Evolutionary conservation across 2,888 invertebrate genomes (phyloP).

Genomic region (Cryptosula pallasiana): DNA sequence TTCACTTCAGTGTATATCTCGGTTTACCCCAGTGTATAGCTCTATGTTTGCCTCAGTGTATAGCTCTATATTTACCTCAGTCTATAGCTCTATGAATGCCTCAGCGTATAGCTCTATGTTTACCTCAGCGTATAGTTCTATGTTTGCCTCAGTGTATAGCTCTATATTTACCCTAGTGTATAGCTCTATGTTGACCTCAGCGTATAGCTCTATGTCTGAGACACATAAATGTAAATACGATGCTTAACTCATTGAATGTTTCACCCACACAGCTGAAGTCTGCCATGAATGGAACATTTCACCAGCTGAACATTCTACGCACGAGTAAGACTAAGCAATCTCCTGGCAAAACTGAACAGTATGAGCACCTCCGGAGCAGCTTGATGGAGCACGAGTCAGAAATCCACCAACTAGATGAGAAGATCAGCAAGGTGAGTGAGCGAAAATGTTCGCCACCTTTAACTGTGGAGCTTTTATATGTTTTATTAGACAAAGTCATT

Average conservation of each 20-base stretch:
- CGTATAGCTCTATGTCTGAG: background rate
- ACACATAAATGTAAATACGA: background rate
- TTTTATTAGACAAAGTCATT: no score
- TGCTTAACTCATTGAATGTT: conserved; percentile 2
- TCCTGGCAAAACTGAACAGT: background rate
- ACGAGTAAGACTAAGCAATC: background rate
- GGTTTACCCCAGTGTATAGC: background rate
- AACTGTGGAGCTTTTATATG: no score
- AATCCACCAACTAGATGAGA: background rate
- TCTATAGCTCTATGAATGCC: background rate
- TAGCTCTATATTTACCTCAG: background rate
- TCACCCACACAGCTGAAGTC: background rate
- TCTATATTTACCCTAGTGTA: background rate
- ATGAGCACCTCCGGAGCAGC: background rate
- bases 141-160: background rate
- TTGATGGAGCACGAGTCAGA: background rate
- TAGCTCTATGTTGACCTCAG: background rate
- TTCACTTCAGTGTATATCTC: background rate
- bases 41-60: background rate
- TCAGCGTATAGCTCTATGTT: background rate
- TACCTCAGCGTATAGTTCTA: background rate
- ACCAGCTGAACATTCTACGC: background rate
- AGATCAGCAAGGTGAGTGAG: background rate
- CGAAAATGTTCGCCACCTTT: no score
- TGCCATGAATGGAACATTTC: background rate